A percentile compares a stretch with the other conserved stretches of the same genome.
phyloP scores from a whole-genome alignment of 2,888 invertebrate species.

The Dynastes hyllus region DNA sequence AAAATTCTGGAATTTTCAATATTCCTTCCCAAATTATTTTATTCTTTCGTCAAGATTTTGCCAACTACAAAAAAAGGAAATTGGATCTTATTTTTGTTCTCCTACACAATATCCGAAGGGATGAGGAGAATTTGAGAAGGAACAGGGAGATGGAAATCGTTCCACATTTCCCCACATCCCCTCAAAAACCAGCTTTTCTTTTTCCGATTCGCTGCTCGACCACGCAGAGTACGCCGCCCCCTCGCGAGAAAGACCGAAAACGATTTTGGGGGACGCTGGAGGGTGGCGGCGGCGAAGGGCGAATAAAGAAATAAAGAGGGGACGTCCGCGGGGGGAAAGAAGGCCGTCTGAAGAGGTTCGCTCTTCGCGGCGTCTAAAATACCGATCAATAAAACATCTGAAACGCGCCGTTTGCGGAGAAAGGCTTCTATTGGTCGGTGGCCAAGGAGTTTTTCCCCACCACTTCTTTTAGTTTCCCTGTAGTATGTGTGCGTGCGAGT shows the following conservation, averaged over 20 bases:
- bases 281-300: neutral
- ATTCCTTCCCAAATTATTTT: no score
- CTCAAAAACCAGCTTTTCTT: conserved; percentile 2
- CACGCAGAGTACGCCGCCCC: neutral
- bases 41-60: no score
- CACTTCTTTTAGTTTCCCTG: conserved; percentile 59
- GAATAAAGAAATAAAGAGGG: conserved; percentile 13
- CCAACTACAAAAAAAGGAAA: no score
- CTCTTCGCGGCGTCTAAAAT: conserved; percentile 66
- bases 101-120: no score
- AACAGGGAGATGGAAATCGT: no score
- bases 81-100: no score
- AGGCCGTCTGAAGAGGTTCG: conserved; percentile 65
- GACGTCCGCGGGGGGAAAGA: conserved; percentile 2
- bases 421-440: conserved; percentile 68
- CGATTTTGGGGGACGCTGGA: neutral
- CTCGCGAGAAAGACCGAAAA: neutral
- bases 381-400: conserved; percentile 71
- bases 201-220: neutral
- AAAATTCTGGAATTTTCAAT: no score
- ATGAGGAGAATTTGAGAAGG: no score
- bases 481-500: neutral
- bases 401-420: conserved; percentile 32
- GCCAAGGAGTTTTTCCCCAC: conserved; percentile 71
- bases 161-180: neutral